Percentiles rank a stretch among this genome's conserved stretches.
Evolutionary conservation across 2,113 vertebrate species (phyloP).

Genomic region (Xenopus tropicalis): UCB_Xtro_10.0 CM004445.2:103287501-103288000

Average conservation of each 20-base stretch:
- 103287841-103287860: constrained; percentile 39
- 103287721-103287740: constrained; percentile 16
- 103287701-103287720: constrained; percentile 24
- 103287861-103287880: constrained; percentile 38
- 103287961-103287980: neutral
- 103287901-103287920: constrained; percentile 32
- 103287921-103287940: constrained; percentile 22
- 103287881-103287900: constrained; percentile 35
- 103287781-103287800: constrained; percentile 38
- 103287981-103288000: neutral
- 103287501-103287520: constrained; percentile 8
- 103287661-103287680: constrained; percentile 8
- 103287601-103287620: neutral
- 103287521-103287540: constrained; percentile 1
- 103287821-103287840: constrained; percentile 27
- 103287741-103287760: constrained; percentile 26
- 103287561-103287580: constrained; percentile 17
- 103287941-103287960: constrained; percentile 21
- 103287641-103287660: constrained; percentile 11
- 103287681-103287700: constrained; percentile 13
- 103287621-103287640: neutral
- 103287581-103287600: neutral
- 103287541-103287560: constrained; percentile 15
- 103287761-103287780: constrained; percentile 23
- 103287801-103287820: constrained; percentile 17